Evolutionary conservation across 2,113 vertebrate species (phyloP), one percentile per base, ranked within the genome.

Genomic region (Aplodontia rufa): DNA sequence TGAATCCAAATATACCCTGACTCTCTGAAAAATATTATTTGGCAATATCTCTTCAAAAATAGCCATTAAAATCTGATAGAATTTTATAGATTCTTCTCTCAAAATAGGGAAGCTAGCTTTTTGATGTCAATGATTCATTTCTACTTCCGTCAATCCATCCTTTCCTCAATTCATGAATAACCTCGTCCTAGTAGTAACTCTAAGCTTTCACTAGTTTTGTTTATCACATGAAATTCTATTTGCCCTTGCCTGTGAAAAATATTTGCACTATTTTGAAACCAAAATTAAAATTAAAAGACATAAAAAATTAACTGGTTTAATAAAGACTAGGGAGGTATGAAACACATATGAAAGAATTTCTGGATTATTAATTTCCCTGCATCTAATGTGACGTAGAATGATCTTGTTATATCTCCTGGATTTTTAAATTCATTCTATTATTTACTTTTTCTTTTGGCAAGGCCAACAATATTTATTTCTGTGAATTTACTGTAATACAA

Each of bases 381-480:
- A 86, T 87, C 17, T 40, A 75, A 49, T 82, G 79, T 79, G 45
- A 85, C 51, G 26, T 72, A 85, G 45, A 45, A 66, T 79, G 10
- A 75, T 60, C 91, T 94, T 86, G 45, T 81, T 60, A 69, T n/a
- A 3, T 75, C 8, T 32, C 58, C 76, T 71, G 37, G 49, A 66
- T 72, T 79, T 96, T 96, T 83, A 45, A 87, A 45, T 92, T 96
- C 53, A 32, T 96, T 96, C 62, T 87, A 14, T 47, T 76, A 89
- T 74, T 95, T 87, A 95, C 20, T 51, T 62, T 80, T 85, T 81
- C 85, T 90, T 93, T 96, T 95, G 79, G n/a, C 76, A 97, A 96
- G 45, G 64, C 64, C 93, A 79, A 80, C 42, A 68, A 8, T 55
- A 35, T 94, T 92, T 96, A 86, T 90, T 98, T 92, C 68, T 90